A percentile compares a stretch with the other conserved stretches of the same genome.
These are phyloP conservation scores for Drosophila leonis DNA, from an alignment of 2,888 invertebrate genomes.

Conservation along the genomic window DNA sequence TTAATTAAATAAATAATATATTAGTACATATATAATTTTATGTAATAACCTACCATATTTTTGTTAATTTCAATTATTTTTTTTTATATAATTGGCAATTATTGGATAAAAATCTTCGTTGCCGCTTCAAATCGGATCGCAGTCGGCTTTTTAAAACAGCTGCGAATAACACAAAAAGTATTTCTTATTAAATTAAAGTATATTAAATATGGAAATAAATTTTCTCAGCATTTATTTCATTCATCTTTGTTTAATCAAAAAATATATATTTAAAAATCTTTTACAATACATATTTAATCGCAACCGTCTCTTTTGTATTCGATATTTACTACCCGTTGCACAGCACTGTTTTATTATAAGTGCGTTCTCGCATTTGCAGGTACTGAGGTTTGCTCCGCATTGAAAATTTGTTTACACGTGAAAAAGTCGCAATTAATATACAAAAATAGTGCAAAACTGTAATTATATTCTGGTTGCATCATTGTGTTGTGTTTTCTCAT, in stretches of 20 bases:
- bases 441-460: slow-evolving; percentile 47
- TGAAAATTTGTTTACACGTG: slow-evolving; percentile 70
- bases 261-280: neutral
- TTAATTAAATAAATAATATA: no score
- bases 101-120: neutral
- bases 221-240: neutral
- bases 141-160: neutral
- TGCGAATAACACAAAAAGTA: neutral
- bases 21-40: neutral
- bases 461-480: slow-evolving; percentile 12
- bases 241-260: neutral
- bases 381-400: slow-evolving; percentile 68
- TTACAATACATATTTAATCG: neutral
- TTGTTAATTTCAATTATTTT: neutral
- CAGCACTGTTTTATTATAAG: slow-evolving; percentile 77
- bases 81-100: neutral
- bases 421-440: slow-evolving; percentile 38
- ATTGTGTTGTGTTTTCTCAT: slow-evolving; percentile 45
- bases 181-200: neutral
- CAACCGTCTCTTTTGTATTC: slow-evolving; percentile 18
- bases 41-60: neutral
- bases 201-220: neutral
- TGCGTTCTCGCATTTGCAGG: slow-evolving; percentile 85
- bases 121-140: neutral
- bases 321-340: slow-evolving; percentile 37